Conservation (phyloP, 2,797 vertebrate species). For the Pygocentrus nattereri region DNA sequence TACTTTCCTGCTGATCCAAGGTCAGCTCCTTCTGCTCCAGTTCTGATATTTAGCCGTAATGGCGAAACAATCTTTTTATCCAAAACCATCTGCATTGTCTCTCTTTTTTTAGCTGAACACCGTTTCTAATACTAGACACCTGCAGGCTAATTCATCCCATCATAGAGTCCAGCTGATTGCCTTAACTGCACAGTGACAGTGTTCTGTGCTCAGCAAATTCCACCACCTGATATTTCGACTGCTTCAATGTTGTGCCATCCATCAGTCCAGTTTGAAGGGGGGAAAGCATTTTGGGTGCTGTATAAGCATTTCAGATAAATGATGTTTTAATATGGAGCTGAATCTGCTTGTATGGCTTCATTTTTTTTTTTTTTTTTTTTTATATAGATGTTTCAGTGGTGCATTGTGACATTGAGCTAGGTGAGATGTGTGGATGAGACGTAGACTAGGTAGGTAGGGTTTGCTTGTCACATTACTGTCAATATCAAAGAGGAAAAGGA, state of each 20-base stretch:
- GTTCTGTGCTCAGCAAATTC: conserved; percentile 16
- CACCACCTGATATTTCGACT: conserved; percentile 17
- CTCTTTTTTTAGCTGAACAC: neutral
- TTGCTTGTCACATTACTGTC: too few species aligned
- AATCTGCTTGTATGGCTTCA: neutral
- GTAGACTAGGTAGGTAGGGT: too few species aligned
- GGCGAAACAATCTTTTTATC: neutral
- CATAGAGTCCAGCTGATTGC: neutral
- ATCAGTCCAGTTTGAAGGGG: conserved; percentile 8
- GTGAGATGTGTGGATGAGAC: neutral
- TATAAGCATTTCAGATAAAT: conserved; percentile 30
- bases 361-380: neutral
- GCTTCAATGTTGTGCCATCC: conserved; percentile 10
- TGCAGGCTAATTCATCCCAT: neutral
- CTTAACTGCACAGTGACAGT: neutral
- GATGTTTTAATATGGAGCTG: conserved; percentile 13
- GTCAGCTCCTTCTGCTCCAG: neutral
- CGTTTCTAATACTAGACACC: neutral
- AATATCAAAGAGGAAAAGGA: too few species aligned
- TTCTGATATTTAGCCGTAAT: neutral
- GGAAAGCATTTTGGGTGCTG: neutral
- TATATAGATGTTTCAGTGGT: neutral
- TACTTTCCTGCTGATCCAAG: neutral
- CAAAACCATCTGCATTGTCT: neutral
- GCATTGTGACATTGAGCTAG: neutral